Percentiles rank a stretch among this genome's conserved stretches.
These are phyloP conservation scores for Geotrupes spiniger DNA, from an alignment of 2,888 invertebrate genomes.

Conservation along the genomic window DNA sequence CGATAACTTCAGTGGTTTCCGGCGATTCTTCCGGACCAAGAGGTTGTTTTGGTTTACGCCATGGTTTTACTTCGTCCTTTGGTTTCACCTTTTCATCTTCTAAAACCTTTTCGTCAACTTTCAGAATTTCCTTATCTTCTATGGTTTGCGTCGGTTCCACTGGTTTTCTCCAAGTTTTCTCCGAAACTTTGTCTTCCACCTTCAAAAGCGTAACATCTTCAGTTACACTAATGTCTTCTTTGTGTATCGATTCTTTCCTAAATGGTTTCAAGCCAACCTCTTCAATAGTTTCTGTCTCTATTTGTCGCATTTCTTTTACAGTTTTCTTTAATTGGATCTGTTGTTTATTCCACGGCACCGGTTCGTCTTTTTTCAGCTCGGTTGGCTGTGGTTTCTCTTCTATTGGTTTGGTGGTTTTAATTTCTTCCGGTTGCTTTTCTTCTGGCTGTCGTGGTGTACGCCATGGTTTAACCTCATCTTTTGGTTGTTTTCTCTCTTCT, in stretches of 20 bases:
- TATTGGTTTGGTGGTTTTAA: constrained; percentile 22
- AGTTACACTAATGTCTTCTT: constrained; percentile 29
- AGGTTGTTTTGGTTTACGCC: constrained; percentile 22
- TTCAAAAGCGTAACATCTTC: neutral
- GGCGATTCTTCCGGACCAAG: constrained; percentile 6
- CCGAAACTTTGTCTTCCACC: constrained; percentile 34
- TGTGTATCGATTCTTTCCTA: constrained; percentile 40
- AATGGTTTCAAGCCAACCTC: constrained; percentile 53
- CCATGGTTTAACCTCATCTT: constrained; percentile 20
- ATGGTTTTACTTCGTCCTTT: constrained; percentile 32
- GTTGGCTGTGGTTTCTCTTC: constrained; percentile 4
- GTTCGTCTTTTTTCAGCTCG: constrained; percentile 24
- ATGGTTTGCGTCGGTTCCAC: constrained; percentile 52
- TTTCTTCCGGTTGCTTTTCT: constrained; percentile 36
- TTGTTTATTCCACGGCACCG: constrained; percentile 63
- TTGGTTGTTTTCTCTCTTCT: constrained; percentile 12
- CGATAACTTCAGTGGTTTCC: constrained; percentile 33
- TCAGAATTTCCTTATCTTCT: constrained; percentile 27
- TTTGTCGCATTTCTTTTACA: constrained; percentile 48
- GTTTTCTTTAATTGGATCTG: constrained; percentile 53
- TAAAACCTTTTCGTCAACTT: constrained; percentile 27
- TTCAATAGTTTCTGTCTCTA: constrained; percentile 54
- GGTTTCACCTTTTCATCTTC: constrained; percentile 37
- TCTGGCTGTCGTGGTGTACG: constrained; percentile 25
- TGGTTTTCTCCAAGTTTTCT: constrained; percentile 24